phyloP scores from a whole-genome alignment of 2,113 vertebrate species.

The Manacus vitellinus region DNA sequence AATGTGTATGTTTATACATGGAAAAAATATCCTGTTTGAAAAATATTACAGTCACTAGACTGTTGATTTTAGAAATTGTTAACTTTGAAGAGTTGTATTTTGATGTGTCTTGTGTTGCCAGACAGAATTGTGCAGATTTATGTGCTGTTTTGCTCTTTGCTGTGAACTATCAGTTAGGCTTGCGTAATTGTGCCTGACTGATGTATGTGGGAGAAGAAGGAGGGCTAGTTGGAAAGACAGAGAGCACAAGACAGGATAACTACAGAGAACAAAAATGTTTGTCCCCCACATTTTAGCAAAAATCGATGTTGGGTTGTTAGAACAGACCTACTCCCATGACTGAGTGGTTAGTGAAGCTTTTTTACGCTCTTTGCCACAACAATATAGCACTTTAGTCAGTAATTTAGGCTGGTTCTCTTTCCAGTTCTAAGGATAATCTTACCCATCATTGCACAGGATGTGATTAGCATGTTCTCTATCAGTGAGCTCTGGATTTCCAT shows the following conservation, averaged over 20 bases:
- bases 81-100: background rate
- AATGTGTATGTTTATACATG: background rate
- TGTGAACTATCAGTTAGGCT: background rate
- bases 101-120: background rate
- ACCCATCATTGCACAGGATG: background rate
- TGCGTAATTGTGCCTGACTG: background rate
- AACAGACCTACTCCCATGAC: background rate
- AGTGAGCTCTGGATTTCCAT: background rate
- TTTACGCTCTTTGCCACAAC: background rate
- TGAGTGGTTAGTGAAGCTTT: background rate
- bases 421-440: background rate
- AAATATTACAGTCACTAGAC: background rate
- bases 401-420: background rate
- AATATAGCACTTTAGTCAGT: fast-evolving
- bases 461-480: background rate
- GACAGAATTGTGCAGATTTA: background rate
- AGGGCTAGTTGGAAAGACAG: background rate
- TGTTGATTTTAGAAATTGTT: background rate
- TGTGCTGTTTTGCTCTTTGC: background rate
- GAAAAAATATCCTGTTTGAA: background rate
- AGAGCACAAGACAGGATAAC: fast-evolving
- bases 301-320: background rate
- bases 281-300: background rate
- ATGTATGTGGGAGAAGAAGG: background rate
- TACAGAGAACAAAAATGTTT: background rate